Conservation (phyloP, 2,888 invertebrate species). For the Luperina nickerlii region DNA sequence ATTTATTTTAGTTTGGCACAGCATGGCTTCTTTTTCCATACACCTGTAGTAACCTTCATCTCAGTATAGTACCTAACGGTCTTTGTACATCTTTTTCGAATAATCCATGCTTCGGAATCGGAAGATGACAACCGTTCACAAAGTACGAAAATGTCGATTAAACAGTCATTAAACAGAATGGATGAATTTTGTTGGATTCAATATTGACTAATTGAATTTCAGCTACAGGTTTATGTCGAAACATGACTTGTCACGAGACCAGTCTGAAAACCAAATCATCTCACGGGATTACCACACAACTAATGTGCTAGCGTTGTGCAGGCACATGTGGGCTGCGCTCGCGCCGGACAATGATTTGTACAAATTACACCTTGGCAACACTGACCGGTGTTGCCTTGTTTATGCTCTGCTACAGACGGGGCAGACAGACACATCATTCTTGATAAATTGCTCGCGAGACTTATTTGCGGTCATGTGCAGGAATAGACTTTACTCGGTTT, state of each 20-base stretch:
- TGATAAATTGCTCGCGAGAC: slow-evolving; percentile 51
- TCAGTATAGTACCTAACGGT: too few relatives aligned
- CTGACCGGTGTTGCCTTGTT: slow-evolving; percentile 49
- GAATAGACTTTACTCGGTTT: slow-evolving; percentile 35
- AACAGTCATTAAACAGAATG: neutral
- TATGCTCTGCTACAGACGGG: slow-evolving; percentile 47
- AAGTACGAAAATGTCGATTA: neutral
- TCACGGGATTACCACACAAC: slow-evolving; percentile 27
- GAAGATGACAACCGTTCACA: neutral
- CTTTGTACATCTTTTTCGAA: neutral
- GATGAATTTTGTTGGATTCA: neutral
- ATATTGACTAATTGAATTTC: neutral
- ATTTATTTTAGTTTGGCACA: neutral
- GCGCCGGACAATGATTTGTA: slow-evolving; percentile 79
- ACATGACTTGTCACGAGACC: slow-evolving; percentile 5
- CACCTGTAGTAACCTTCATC: too few relatives aligned
- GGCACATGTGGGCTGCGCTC: slow-evolving; percentile 46
- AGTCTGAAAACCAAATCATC: slow-evolving; percentile 26
- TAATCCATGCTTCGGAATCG: neutral
- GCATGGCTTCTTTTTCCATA: neutral
- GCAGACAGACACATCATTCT: slow-evolving; percentile 53
- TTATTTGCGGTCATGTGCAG: slow-evolving; percentile 44
- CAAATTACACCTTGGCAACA: slow-evolving; percentile 75
- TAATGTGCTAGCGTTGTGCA: slow-evolving; percentile 26
- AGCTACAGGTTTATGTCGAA: neutral